phyloP scores from a whole-genome alignment of 2,113 vertebrate genomes.

The Himantopus leucocephalus region DNA sequence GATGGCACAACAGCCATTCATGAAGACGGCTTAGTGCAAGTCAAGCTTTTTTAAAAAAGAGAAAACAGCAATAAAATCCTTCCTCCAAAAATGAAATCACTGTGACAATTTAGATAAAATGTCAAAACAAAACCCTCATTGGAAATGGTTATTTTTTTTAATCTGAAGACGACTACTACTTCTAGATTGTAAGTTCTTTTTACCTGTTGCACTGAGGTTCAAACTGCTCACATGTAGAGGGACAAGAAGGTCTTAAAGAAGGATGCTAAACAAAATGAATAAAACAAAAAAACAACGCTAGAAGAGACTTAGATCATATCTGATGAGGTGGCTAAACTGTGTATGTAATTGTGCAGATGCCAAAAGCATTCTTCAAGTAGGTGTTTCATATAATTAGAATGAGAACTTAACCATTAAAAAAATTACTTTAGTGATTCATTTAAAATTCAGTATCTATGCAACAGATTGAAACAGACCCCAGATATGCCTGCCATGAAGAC shows the following conservation, averaged over 20 bases:
- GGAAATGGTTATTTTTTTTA: neutral
- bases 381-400: neutral
- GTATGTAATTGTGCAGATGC: neutral
- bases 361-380: neutral
- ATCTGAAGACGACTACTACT: rapidly evolving
- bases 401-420: neutral
- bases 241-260: neutral
- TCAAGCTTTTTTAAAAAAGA: neutral
- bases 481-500: neutral
- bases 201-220: neutral
- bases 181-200: neutral
- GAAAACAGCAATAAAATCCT: neutral
- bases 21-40: neutral
- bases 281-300: neutral
- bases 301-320: neutral
- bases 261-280: neutral
- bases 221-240: neutral
- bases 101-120: neutral
- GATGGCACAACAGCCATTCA: neutral
- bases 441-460: neutral
- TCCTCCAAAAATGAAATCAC: neutral
- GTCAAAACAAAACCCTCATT: neutral
- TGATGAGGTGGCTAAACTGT: neutral
- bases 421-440: neutral
- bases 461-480: neutral